Evolutionary conservation across 1,140 invertebrate species (phyloP).

Genomic region (Lucilia sericata): DNA sequence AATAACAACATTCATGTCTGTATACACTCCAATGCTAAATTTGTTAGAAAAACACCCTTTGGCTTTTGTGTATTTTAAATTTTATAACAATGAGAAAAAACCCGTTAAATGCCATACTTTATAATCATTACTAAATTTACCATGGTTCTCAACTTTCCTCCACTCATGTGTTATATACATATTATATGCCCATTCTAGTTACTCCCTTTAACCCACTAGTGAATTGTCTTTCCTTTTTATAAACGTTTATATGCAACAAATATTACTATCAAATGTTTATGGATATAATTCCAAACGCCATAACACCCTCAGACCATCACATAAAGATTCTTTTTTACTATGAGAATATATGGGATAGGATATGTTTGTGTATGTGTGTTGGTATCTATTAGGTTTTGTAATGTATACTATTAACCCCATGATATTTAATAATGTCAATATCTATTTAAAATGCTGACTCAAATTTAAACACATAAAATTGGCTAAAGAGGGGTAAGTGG

Average conservation of each 20-base stretch:
- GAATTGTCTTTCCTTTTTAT: not conserved
- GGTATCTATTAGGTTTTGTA: not conserved
- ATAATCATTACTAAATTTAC: conserved; percentile 15
- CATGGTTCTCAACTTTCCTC: not conserved
- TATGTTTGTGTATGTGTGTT: not conserved
- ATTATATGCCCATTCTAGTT: not conserved
- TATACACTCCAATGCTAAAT: not conserved
- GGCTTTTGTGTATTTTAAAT: conserved; percentile 2
- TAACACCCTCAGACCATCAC: not conserved
- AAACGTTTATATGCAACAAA: conserved; percentile 16
- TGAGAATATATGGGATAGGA: not conserved
- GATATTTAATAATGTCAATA: conserved; percentile 9
- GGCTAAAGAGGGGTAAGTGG: not conserved
- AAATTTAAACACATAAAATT: not conserved
- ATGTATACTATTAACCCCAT: conserved; percentile 6
- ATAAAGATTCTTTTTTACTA: not conserved
- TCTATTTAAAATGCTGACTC: conserved; percentile 12
- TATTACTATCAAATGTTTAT: not conserved
- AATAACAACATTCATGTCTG: no score
- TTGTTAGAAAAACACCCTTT: conserved; percentile 16
- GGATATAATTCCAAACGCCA: not conserved
- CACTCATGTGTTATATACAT: not conserved
- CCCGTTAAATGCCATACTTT: not conserved
- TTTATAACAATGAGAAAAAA: not conserved
- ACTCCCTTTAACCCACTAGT: not conserved